These are phyloP conservation scores for Pandemis heparana DNA, from an alignment of 2,888 invertebrate genomes.

Conservation along the genomic window DNA sequence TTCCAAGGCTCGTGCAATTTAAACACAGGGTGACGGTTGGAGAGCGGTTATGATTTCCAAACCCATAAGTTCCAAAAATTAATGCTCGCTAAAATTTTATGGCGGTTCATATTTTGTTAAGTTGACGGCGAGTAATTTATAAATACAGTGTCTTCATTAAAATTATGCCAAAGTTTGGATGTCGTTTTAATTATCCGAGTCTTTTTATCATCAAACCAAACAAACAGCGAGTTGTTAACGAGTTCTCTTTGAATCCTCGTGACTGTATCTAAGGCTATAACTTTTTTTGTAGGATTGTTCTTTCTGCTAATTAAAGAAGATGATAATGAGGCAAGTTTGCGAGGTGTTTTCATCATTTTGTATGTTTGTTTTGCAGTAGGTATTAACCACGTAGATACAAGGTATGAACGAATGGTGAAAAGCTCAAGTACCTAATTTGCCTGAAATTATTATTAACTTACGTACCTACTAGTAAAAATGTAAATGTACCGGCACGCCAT, in stretches of 20 bases:
- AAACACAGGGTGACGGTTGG: too few relatives aligned
- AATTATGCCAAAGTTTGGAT: constrained; percentile 25
- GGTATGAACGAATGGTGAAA: too few relatives aligned
- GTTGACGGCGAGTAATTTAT: not conserved
- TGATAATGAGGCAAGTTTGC: constrained; percentile 19
- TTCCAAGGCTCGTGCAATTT: too few relatives aligned
- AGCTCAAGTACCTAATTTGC: too few relatives aligned
- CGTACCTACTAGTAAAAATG: too few relatives aligned
- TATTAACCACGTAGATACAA: too few relatives aligned
- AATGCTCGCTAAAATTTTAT: not conserved
- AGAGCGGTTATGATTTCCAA: too few relatives aligned
- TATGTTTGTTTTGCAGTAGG: not conserved
- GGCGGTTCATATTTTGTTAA: not conserved
- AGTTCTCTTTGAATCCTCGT: constrained; percentile 33
- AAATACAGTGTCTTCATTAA: constrained; percentile 11
- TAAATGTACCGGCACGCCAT: too few relatives aligned
- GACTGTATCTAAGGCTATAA: constrained; percentile 23
- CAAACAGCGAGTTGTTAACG: constrained; percentile 26
- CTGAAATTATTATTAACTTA: too few relatives aligned
- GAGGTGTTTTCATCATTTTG: not conserved
- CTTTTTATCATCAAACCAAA: constrained; percentile 18
- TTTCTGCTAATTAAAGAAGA: constrained; percentile 27
- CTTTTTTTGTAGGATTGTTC: constrained; percentile 19
- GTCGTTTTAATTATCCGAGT: constrained; percentile 30
- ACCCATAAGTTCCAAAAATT: not conserved